These are phyloP conservation scores for Lycophotia porphyrea DNA, from an alignment of 2,888 invertebrate genomes.

Conservation along the genomic window DNA sequence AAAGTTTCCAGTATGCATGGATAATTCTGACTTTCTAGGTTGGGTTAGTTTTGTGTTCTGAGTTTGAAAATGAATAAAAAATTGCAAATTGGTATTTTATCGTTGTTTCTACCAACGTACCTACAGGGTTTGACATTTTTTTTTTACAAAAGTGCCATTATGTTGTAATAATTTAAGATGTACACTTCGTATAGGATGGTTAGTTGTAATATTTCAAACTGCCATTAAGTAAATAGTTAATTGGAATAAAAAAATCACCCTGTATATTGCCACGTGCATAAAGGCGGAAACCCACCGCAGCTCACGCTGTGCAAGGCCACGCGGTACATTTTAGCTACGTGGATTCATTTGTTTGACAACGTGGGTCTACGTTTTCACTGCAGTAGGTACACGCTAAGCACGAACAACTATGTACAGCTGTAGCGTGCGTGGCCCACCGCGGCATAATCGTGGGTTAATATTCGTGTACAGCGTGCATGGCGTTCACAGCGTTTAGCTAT, in stretches of 20 bases:
- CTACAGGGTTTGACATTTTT: too few relatives aligned
- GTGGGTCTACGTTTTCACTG: too few relatives aligned
- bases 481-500: too few relatives aligned
- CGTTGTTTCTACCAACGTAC: neutral
- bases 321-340: too few relatives aligned
- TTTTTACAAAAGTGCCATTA: neutral
- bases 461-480: too few relatives aligned
- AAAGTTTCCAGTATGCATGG: neutral
- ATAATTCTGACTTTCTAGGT: neutral
- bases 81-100: neutral
- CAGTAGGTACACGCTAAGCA: too few relatives aligned
- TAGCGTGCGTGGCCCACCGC: too few relatives aligned
- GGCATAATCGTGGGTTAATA: too few relatives aligned
- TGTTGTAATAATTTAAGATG: neutral
- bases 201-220: neutral
- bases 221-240: neutral
- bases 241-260: neutral
- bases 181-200: neutral
- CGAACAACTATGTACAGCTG: too few relatives aligned
- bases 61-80: neutral
- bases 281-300: too few relatives aligned
- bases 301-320: too few relatives aligned
- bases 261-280: constrained; percentile 32
- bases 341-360: too few relatives aligned
- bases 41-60: neutral